phyloP scores from a whole-genome alignment of 2,113 vertebrate species.

The Dunckerocampus dactyliophorus region DNA sequence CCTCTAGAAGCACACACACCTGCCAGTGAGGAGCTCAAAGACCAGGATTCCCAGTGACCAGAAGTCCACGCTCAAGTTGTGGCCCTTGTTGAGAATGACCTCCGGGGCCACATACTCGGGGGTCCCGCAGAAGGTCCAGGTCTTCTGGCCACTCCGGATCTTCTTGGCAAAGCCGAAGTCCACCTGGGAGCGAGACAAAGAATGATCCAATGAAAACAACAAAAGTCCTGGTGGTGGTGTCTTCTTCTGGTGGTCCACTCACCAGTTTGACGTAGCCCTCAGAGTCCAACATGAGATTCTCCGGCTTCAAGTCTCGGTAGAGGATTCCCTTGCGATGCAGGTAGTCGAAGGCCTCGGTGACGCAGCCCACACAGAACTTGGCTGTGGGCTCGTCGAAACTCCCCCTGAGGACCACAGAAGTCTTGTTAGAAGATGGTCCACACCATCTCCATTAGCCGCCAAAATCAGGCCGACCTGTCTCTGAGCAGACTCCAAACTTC shows the following conservation, averaged over 20 bases:
- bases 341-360: slow-evolving; percentile 97
- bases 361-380: slow-evolving; percentile 95
- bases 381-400: slow-evolving; percentile 97
- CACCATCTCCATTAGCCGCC: too few species aligned
- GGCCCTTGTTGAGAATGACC: slow-evolving; percentile 98
- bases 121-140: slow-evolving; percentile 98
- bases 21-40: slow-evolving; percentile 98
- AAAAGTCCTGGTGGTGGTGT: not conserved
- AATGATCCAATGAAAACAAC: not conserved
- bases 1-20: slow-evolving; percentile 61
- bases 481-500: slow-evolving; percentile 99
- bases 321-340: slow-evolving; percentile 99
- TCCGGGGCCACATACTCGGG: slow-evolving; percentile 98
- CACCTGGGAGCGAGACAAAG: slow-evolving; percentile 70
- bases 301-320: slow-evolving; percentile 99
- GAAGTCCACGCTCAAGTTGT: slow-evolving; percentile 98
- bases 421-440: too few species aligned
- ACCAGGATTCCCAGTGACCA: slow-evolving; percentile 99
- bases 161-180: slow-evolving; percentile 99
- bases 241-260: slow-evolving; percentile 41
- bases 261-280: slow-evolving; percentile 98
- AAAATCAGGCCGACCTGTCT: slow-evolving; percentile 80
- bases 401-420: slow-evolving; percentile 72
- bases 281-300: slow-evolving; percentile 98
- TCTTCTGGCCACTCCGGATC: slow-evolving; percentile 98